Evolutionary conservation across 1,140 invertebrate species (phyloP).

Genomic region (Ptiloglossa arizonensis): DNA sequence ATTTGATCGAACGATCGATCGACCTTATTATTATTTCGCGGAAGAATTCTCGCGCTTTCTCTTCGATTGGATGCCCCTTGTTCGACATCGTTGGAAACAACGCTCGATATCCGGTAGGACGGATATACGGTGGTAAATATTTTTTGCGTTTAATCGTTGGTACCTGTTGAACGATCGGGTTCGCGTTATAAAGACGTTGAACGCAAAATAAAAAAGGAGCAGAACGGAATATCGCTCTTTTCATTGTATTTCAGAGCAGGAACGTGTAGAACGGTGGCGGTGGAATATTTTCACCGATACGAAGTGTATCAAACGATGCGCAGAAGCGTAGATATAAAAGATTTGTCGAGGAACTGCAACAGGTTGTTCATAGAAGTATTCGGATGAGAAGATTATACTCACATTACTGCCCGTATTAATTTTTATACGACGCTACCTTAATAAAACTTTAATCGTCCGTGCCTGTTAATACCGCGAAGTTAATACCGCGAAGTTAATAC

Average conservation of each 20-base stretch:
- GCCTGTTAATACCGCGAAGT: background rate
- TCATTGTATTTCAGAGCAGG: too few relatives aligned
- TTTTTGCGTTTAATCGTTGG: too few relatives aligned
- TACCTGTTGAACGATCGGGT: background rate
- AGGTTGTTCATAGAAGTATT: constrained; percentile 21
- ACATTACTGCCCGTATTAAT: background rate
- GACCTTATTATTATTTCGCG: too few relatives aligned
- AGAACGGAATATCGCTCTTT: background rate
- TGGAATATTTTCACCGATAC: constrained; percentile 9
- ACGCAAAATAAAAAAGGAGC: background rate
- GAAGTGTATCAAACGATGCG: background rate
- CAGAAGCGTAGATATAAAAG: background rate
- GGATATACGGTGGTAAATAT: too few relatives aligned
- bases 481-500: background rate
- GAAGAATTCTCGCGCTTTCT: too few relatives aligned
- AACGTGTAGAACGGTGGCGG: background rate
- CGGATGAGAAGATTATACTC: background rate
- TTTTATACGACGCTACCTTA: background rate
- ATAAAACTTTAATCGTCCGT: background rate
- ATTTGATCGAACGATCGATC: too few relatives aligned
- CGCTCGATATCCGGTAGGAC: too few relatives aligned
- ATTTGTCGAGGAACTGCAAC: constrained; percentile 21
- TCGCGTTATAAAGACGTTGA: background rate
- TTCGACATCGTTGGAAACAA: too few relatives aligned
- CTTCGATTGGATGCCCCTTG: too few relatives aligned